Conservation (phyloP, 2,113 vertebrate species). For the Cisticola juncidis region DNA sequence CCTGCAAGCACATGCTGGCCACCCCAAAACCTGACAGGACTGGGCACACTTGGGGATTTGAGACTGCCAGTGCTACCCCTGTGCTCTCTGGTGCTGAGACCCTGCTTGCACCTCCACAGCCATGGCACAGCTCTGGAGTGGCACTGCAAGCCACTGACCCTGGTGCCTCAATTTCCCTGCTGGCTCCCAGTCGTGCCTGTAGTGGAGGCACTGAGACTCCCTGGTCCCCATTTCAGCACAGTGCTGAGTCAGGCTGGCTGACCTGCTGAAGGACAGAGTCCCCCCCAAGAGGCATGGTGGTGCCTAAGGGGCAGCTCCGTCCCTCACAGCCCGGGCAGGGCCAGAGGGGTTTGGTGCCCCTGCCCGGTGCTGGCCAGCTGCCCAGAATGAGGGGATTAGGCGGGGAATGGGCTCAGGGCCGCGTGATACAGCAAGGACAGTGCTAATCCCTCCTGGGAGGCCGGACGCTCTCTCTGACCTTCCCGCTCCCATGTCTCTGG, state of each 20-base stretch:
- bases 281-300: accelerated
- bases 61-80: neutral
- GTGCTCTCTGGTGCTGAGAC: neutral
- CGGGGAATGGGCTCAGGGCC: neutral
- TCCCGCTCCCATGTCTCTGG: neutral
- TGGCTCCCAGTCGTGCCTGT: neutral
- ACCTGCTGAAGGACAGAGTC: neutral
- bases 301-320: neutral
- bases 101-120: neutral
- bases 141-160: neutral
- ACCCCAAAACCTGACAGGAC: neutral
- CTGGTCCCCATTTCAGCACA: neutral
- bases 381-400: neutral
- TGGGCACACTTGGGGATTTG: neutral
- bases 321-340: neutral
- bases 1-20: neutral
- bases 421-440: neutral
- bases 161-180: neutral
- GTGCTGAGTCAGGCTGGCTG: neutral
- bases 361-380: neutral
- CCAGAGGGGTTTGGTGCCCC: neutral
- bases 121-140: neutral
- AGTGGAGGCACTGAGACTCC: accelerated
- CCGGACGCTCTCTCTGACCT: neutral
- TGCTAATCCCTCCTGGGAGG: neutral